Evolutionary conservation across 2,113 vertebrate species (phyloP).

Genomic region (Cariama cristata): DNA sequence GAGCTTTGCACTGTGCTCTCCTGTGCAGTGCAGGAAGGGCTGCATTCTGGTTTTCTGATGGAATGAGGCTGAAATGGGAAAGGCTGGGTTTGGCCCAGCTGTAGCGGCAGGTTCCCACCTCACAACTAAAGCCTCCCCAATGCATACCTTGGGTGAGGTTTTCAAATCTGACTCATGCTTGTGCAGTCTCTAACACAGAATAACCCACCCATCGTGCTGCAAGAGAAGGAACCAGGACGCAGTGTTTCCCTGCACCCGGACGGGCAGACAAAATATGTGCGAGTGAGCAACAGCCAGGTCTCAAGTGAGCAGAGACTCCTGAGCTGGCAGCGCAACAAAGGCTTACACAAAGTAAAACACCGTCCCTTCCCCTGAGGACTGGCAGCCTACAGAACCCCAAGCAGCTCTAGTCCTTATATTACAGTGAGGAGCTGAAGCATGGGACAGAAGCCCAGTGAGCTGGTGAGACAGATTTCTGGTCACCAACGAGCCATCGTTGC

Average conservation of each 20-base stretch:
- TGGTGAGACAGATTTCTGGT: neutral
- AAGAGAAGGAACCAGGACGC: neutral
- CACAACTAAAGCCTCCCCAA: neutral
- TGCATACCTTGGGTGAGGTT: neutral
- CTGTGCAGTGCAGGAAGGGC: neutral
- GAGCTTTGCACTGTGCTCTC: neutral
- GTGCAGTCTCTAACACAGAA: neutral
- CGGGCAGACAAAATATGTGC: neutral
- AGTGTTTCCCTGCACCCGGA: neutral
- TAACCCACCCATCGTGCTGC: neutral
- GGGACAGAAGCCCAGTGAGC: neutral
- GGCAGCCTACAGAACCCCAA: neutral
- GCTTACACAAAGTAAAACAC: neutral
- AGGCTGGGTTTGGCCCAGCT: neutral
- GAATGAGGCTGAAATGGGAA: neutral
- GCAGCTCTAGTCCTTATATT: neutral
- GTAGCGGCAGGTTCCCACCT: neutral
- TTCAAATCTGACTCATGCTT: neutral
- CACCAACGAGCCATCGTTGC: accelerated
- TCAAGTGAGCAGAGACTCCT: neutral
- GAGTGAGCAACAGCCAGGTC: neutral
- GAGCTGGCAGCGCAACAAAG: neutral
- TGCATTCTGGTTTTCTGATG: neutral
- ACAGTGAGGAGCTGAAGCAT: neutral
- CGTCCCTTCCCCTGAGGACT: neutral